Evolutionary conservation across 2,113 vertebrate genomes (phyloP).

Genomic region (Nycticryphes semicollaris): DNA sequence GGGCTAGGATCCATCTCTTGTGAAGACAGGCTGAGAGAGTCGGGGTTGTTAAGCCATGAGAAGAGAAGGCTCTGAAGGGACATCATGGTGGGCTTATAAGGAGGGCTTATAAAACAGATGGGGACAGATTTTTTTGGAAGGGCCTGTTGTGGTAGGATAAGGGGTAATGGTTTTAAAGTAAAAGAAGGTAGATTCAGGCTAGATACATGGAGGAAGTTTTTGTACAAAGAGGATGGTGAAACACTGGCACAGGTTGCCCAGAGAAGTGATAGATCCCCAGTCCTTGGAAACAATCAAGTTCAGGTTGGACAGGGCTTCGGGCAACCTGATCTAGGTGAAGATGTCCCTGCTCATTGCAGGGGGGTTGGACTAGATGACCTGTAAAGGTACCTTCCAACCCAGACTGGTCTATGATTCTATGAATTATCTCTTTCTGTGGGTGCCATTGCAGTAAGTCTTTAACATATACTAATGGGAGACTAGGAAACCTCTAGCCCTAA

Average conservation of each 20-base stretch:
- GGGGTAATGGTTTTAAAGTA: background rate
- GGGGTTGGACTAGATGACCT: too few species aligned
- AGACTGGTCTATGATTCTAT: too few species aligned
- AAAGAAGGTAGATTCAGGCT: background rate
- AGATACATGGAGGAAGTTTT: background rate
- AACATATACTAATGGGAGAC: background rate
- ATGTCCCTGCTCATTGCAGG: too few species aligned
- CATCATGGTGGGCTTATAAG: background rate
- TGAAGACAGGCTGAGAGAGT: background rate
- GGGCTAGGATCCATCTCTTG: background rate
- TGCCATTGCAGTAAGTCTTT: background rate
- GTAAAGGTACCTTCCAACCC: too few species aligned
- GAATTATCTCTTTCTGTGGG: background rate
- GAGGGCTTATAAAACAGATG: background rate
- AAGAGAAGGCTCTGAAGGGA: background rate
- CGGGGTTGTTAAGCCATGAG: background rate
- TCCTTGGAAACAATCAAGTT: too few species aligned
- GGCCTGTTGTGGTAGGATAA: background rate
- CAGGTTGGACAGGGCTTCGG: too few species aligned
- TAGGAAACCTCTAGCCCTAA: background rate
- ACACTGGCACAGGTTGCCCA: too few species aligned
- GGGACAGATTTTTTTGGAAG: background rate
- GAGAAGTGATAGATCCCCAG: too few species aligned
- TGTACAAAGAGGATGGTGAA: background rate
- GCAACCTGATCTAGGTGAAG: too few species aligned